These are phyloP conservation scores for Eupithecia centaureata DNA, from an alignment of 2,888 invertebrate genomes.

Conservation along the genomic window DNA sequence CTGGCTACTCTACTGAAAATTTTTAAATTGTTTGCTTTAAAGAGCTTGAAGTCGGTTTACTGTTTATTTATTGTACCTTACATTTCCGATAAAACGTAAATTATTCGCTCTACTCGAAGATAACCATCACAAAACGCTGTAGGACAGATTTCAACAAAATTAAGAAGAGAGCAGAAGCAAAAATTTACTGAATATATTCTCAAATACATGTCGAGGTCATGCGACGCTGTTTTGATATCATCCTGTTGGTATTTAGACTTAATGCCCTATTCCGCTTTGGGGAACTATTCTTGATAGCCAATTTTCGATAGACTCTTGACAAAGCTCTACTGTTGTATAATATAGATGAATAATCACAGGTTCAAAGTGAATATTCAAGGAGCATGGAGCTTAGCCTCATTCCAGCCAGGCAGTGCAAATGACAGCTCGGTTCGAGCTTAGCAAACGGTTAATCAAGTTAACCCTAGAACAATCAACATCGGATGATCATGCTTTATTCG, in stretches of 20 bases:
- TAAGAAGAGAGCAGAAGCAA: neutral
- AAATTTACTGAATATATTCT: neutral
- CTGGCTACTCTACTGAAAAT: no score
- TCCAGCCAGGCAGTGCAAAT: slow-evolving; percentile 10
- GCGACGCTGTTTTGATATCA: neutral
- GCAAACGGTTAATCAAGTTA: neutral
- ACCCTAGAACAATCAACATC: neutral
- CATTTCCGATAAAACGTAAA: no score
- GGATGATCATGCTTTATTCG: neutral
- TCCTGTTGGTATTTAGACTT: neutral
- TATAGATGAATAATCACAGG: neutral
- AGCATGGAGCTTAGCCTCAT: neutral
- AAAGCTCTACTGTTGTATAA: neutral
- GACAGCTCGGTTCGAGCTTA: neutral
- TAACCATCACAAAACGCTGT: neutral
- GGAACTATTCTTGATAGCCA: neutral
- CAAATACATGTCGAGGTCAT: neutral
- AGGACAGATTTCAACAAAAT: neutral
- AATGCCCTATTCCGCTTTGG: neutral
- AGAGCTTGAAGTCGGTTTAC: no score
- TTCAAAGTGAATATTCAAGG: slow-evolving; percentile 2
- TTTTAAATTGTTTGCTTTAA: no score
- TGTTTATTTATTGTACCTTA: no score
- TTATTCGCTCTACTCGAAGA: no score
- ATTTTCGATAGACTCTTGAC: neutral